Evolutionary conservation across 2,797 vertebrate species (phyloP).

Genomic region (Neosilurus mollespiculum): DNA sequence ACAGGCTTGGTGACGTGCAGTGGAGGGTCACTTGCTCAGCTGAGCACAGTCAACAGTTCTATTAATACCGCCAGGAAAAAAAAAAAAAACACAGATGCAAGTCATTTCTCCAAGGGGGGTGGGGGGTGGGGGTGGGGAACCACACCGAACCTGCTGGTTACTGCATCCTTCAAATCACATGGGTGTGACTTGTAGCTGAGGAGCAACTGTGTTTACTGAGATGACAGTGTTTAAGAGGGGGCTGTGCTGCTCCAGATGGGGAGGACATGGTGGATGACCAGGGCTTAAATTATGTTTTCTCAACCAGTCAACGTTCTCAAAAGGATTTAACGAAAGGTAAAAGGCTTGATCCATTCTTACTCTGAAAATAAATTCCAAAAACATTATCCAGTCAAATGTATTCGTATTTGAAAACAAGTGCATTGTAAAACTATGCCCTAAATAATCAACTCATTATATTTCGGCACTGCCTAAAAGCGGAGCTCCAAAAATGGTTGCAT

Average conservation of each 20-base stretch:
- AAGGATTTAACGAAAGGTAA: neutral
- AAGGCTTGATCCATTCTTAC: neutral
- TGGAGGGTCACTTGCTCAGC: neutral
- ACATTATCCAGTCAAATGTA: neutral
- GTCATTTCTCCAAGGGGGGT: neutral
- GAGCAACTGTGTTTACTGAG: slow-evolving; percentile 31
- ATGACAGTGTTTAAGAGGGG: slow-evolving; percentile 32
- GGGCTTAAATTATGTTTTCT: slow-evolving; percentile 26
- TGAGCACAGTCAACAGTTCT: neutral
- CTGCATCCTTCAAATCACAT: slow-evolving; percentile 1
- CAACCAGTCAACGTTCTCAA: neutral
- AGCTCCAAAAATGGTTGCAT: too few species aligned
- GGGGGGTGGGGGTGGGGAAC: too few species aligned
- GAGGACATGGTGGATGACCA: slow-evolving; percentile 7
- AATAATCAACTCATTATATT: neutral
- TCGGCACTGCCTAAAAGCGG: too few species aligned
- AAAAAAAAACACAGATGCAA: neutral
- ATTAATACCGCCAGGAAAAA: neutral
- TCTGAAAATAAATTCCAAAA: neutral
- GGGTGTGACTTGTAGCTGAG: slow-evolving; percentile 30
- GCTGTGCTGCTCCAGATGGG: slow-evolving; percentile 10
- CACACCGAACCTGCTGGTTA: neutral
- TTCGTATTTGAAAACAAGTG: neutral
- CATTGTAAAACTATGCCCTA: neutral
- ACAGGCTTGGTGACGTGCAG: neutral